Conservation (phyloP, 2,113 vertebrate genomes). For the Australoheros scitulus region DNA sequence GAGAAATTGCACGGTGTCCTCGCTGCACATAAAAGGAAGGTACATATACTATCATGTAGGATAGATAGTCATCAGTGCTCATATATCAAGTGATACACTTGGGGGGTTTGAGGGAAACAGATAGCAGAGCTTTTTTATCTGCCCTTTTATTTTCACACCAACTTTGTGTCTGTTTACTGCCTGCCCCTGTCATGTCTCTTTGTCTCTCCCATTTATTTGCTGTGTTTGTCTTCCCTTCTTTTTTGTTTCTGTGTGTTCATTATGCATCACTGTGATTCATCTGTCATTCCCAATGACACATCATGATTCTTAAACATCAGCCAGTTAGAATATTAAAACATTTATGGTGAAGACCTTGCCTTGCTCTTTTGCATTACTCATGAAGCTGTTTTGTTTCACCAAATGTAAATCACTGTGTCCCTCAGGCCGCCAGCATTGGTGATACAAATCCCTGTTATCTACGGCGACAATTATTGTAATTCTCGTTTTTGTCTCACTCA, state of each 20-base stretch:
- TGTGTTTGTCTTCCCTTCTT: not conserved
- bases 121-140: slow-evolving; percentile 67
- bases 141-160: slow-evolving; percentile 64
- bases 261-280: not conserved
- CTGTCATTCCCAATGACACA: not conserved
- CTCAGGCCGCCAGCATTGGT: not conserved
- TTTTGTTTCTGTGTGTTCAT: slow-evolving; percentile 5
- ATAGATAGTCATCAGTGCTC: slow-evolving; percentile 66
- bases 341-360: not conserved
- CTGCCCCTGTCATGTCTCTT: slow-evolving; percentile 56
- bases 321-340: not conserved
- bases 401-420: not conserved
- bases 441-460: slow-evolving; percentile 23
- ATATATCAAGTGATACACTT: slow-evolving; percentile 60
- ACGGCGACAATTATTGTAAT: slow-evolving; percentile 19
- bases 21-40: slow-evolving; percentile 80
- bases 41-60: slow-evolving; percentile 56
- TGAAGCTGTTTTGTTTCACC: not conserved
- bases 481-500: slow-evolving; percentile 4
- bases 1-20: slow-evolving; percentile 84
- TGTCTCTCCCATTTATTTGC: slow-evolving; percentile 43
- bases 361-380: not conserved
- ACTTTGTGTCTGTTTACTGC: slow-evolving; percentile 54
- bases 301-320: slow-evolving; percentile 6
- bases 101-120: slow-evolving; percentile 41